Base-by-base conservation (phyloP, 1,140 invertebrate species). In the Solen grandis region DNA sequence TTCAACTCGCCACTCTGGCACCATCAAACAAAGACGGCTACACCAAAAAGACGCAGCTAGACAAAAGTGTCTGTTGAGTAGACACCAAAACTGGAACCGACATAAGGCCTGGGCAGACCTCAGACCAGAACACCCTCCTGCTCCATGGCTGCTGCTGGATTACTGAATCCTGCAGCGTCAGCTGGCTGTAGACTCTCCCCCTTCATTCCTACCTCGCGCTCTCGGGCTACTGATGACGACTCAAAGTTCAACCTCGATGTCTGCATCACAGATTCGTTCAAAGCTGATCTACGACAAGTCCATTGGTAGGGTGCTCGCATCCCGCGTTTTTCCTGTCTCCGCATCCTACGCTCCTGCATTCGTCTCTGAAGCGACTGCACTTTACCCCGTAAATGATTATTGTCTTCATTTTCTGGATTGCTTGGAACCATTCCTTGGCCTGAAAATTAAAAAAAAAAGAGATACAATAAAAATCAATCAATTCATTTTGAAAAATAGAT, bases 61-160 rank as follows among this genome's bases (percentile, higher is more conserved):
- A 36, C 63, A 66, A 76, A 68, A 55, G 75, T 78, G 75, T 69
- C 75, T 78, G 69, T 66, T n/a, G 75, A 66, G 75, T 68, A 78
- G 75, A 78, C 75, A 78, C 73, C 33, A 55, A 60, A 59, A 52
- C 60, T 54, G 52, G 38, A 66, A 59, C 75, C 52, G 41, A 38
- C 25, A 31, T 69, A 50, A 29, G 38, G 35, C 65, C 55, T 13
- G 63, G 65, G 63, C 55, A 31, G 36, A 62, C 55, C 57, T 78
- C 75, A 78, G 57, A 78, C 75, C 36, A 78, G 52, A 33, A 78
- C 75, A 59, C 75, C 69, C 41, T 78, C 75, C 1, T 78, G 75
- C 35, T 78, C 75, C 50, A 78, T 68, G 5, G 69, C 59, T 14
- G 68, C 57, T 35, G 66, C 33, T 25, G 77, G 46, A 3, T 59